Percentiles rank a stretch among this genome's conserved stretches.
phyloP scores from a whole-genome alignment of 1,140 invertebrate species.

The Trachymyrmex septentrionalis region DNA sequence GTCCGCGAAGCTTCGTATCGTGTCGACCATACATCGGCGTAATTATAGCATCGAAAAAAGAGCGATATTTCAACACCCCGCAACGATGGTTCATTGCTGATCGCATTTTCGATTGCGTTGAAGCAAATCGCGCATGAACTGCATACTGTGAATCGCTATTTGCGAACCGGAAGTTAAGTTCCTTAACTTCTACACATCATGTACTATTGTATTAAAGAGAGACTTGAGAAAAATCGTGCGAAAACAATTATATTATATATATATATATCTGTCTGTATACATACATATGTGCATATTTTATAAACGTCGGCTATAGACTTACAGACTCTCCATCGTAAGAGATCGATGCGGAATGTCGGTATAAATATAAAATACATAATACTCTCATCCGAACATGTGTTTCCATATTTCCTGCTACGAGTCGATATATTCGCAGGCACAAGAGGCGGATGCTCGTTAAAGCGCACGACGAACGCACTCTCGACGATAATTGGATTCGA shows the following conservation, averaged over 20 bases:
- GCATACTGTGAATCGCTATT: not conserved
- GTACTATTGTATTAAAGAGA: not conserved
- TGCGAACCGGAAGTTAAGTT: not conserved
- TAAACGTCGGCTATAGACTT: not conserved
- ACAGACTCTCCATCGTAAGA: not conserved
- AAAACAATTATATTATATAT: not conserved
- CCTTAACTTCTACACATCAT: not conserved
- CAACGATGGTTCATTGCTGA: conserved; percentile 52
- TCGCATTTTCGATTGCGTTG: conserved; percentile 53
- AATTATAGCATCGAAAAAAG: conserved; percentile 41
- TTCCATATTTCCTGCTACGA: conserved; percentile 48
- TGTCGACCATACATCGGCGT: conserved; percentile 54
- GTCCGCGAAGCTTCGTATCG: conserved; percentile 19
- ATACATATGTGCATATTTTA: not conserved
- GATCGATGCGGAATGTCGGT: conserved; percentile 15
- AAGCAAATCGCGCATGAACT: conserved; percentile 16
- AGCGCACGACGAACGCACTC: conserved; percentile 51
- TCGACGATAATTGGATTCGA: conserved; percentile 59
- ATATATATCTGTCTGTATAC: not conserved
- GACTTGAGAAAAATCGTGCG: not conserved
- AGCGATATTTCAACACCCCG: conserved; percentile 51
- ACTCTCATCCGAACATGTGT: conserved; percentile 29
- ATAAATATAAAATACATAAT: conserved; percentile 42
- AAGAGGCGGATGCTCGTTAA: conserved; percentile 53
- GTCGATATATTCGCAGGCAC: conserved; percentile 45